A percentile compares a stretch with the other conserved stretches of the same genome.
These are phyloP conservation scores for Platyrinchus mystaceus DNA, from an alignment of 2,797 vertebrate genomes.

Conservation along the genomic window DNA sequence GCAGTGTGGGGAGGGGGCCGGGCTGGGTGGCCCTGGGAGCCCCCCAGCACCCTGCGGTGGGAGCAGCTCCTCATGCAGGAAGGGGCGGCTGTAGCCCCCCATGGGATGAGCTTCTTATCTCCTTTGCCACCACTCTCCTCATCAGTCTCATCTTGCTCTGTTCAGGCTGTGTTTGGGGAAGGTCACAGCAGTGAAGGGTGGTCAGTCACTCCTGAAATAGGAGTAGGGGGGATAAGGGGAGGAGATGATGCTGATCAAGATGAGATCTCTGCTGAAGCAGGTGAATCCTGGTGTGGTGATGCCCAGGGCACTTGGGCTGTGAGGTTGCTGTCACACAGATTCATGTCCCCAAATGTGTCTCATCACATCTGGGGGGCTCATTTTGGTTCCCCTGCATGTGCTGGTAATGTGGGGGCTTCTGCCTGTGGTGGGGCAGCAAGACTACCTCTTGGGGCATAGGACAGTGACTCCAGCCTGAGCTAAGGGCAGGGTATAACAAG, in stretches of 20 bases:
- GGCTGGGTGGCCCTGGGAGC: background rate
- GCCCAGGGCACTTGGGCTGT: fast-evolving
- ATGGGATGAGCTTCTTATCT: background rate
- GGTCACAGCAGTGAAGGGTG: fast-evolving
- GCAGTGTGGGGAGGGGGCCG: background rate
- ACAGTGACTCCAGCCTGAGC: background rate
- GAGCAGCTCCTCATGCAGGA: background rate
- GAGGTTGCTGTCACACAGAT: background rate
- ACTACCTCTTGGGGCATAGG: background rate
- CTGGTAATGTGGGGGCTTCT: background rate
- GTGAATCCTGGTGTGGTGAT: no score
- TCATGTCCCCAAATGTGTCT: fast-evolving
- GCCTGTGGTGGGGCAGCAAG: background rate
- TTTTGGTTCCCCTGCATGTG: fast-evolving
- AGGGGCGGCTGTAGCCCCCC: background rate
- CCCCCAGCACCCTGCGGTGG: background rate
- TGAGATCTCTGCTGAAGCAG: background rate
- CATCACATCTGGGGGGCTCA: fast-evolving
- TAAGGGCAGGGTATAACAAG: background rate
- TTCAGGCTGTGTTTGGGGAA: background rate
- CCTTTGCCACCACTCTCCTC: fast-evolving
- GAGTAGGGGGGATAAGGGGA: background rate
- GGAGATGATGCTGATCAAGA: background rate
- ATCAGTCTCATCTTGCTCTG: fast-evolving
- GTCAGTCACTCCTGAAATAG: background rate